Evolutionary conservation across 2,888 invertebrate genomes (phyloP).

Genomic region (Pheosia gnoma): DNA sequence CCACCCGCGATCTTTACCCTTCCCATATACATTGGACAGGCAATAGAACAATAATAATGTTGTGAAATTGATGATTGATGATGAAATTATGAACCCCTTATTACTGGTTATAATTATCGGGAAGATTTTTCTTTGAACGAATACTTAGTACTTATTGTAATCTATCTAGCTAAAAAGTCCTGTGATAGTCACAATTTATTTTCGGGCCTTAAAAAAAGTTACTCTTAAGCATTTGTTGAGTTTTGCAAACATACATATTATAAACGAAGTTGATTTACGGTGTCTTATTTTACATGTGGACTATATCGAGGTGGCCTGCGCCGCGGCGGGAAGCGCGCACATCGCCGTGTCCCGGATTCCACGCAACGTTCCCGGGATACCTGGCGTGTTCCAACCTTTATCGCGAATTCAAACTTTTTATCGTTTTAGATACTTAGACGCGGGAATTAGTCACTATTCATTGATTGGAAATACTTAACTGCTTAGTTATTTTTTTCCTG

Average conservation of each 20-base stretch:
- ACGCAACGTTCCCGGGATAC: slow-evolving; percentile 31
- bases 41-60: not conserved
- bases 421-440: slow-evolving; percentile 13
- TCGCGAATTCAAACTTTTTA: slow-evolving; percentile 26
- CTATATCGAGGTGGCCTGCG: slow-evolving; percentile 17
- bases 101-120: no score
- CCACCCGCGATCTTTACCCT: slow-evolving; percentile 18
- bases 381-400: slow-evolving; percentile 18
- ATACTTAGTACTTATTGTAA: no score
- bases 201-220: no score
- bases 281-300: not conserved
- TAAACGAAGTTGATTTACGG: not conserved
- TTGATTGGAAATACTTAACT: slow-evolving; percentile 37
- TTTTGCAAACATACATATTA: no score
- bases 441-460: slow-evolving; percentile 25
- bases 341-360: slow-evolving; percentile 26
- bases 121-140: no score
- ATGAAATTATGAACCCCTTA: no score
- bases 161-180: no score
- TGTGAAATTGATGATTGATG: no score
- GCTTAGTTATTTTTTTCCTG: slow-evolving; percentile 9
- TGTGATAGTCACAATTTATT: no score
- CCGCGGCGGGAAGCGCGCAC: slow-evolving; percentile 29
- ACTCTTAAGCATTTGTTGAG: no score
- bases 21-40: not conserved